Percentiles rank a stretch among this genome's conserved stretches.
phyloP scores from a whole-genome alignment of 2,113 vertebrate species.

The Mixornis gularis region DNA sequence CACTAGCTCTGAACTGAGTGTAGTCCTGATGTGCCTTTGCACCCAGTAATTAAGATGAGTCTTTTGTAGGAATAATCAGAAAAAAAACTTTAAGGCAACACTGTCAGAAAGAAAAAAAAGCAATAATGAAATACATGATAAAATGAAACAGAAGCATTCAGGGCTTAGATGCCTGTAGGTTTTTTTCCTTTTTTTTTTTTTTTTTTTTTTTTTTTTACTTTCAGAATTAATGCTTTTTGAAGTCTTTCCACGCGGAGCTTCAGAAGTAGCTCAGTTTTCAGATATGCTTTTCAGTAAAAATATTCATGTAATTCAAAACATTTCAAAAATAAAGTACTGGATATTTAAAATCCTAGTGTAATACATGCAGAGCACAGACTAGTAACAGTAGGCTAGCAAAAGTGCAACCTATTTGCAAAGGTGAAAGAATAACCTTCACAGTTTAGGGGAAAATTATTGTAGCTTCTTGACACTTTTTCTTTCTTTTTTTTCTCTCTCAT shows the following conservation, averaged over 20 bases:
- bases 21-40: background rate
- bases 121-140: background rate
- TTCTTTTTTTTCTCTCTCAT: background rate
- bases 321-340: background rate
- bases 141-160: background rate
- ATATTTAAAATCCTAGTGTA: conserved; percentile 14
- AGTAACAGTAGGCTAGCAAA: background rate
- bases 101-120: background rate
- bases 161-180: background rate
- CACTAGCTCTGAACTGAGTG: background rate
- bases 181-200: background rate
- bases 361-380: background rate
- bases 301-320: conserved; percentile 27
- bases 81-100: background rate
- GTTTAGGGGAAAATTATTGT: background rate
- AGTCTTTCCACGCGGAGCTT: background rate
- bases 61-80: background rate
- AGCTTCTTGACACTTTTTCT: background rate
- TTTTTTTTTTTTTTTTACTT: background rate
- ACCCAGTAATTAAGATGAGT: background rate
- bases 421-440: conserved; percentile 14
- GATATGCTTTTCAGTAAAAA: background rate
- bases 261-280: background rate
- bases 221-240: background rate
- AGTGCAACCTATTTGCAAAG: conserved; percentile 6